Evolutionary conservation across 2,888 invertebrate species (phyloP).

Genomic region (Athalia cordata): DNA sequence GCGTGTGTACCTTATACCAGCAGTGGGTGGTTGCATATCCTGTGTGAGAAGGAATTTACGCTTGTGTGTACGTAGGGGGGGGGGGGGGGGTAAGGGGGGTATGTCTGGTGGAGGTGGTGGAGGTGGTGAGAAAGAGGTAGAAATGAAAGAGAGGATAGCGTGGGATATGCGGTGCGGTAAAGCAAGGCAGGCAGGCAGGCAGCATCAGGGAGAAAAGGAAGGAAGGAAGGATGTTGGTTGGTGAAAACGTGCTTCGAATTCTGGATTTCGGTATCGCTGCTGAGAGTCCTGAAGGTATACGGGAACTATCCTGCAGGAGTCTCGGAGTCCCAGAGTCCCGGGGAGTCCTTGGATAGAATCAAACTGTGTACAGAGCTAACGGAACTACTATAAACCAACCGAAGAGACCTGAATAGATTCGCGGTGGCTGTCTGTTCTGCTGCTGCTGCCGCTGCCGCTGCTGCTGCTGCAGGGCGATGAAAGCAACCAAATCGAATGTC

Average conservation of each 20-base stretch:
- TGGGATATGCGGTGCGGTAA: not conserved
- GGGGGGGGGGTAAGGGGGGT: no score
- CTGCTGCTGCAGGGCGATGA: not conserved
- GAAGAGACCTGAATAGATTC: slow-evolving; percentile 39
- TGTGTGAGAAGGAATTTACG: not conserved
- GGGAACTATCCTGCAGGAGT: no score
- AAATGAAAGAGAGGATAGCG: not conserved
- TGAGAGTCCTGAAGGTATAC: no score
- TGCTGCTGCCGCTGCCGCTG: not conserved
- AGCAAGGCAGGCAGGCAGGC: not conserved
- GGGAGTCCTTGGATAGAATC: slow-evolving; percentile 52
- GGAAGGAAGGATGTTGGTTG: slow-evolving; percentile 58
- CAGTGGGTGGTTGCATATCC: not conserved
- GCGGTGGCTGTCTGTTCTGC: not conserved
- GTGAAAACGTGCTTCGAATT: slow-evolving; percentile 67
- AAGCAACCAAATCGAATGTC: slow-evolving; percentile 42
- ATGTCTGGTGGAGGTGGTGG: not conserved
- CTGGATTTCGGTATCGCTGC: slow-evolving; percentile 7
- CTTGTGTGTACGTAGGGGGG: not conserved
- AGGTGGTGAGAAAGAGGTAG: not conserved
- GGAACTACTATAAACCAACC: slow-evolving; percentile 49
- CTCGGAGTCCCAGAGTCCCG: slow-evolving; percentile 33
- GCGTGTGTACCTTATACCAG: not conserved
- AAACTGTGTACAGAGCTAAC: slow-evolving; percentile 51
- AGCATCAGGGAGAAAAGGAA: not conserved